Evolutionary conservation across 2,113 vertebrate genomes (phyloP).

Genomic region (Empidonax traillii): DNA sequence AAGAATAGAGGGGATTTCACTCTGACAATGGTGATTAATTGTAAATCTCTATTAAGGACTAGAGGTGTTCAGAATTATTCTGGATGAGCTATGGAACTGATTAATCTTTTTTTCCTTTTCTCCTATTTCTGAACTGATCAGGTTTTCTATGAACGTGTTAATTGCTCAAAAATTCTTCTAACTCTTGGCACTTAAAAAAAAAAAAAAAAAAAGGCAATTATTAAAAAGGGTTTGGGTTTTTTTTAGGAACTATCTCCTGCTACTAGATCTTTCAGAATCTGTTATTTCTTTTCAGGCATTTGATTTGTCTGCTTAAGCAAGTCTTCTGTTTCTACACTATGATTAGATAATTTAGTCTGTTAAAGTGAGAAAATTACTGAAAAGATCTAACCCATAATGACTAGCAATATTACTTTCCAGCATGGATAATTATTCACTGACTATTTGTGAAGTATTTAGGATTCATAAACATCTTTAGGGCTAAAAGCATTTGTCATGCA

Average conservation of each 20-base stretch:
- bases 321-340: not conserved
- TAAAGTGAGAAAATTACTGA: slow-evolving; percentile 5
- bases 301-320: not conserved
- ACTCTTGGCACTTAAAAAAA: too few relatives aligned
- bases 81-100: not conserved
- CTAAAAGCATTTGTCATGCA: not conserved
- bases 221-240: not conserved
- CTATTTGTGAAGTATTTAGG: not conserved
- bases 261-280: not conserved
- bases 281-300: not conserved
- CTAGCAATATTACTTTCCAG: not conserved
- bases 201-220: not conserved
- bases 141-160: too few relatives aligned
- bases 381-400: not conserved
- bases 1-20: not conserved
- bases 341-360: not conserved
- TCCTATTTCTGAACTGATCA: too few relatives aligned
- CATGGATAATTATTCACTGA: not conserved
- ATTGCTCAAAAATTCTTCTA: too few relatives aligned
- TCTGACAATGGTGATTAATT: not conserved
- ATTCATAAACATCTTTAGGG: slow-evolving; percentile 3
- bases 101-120: not conserved
- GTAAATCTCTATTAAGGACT: not conserved
- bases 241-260: not conserved
- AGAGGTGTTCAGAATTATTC: not conserved